Evolutionary conservation across 2,888 invertebrate genomes (phyloP).

Genomic region (Phyto melanocephala): DNA sequence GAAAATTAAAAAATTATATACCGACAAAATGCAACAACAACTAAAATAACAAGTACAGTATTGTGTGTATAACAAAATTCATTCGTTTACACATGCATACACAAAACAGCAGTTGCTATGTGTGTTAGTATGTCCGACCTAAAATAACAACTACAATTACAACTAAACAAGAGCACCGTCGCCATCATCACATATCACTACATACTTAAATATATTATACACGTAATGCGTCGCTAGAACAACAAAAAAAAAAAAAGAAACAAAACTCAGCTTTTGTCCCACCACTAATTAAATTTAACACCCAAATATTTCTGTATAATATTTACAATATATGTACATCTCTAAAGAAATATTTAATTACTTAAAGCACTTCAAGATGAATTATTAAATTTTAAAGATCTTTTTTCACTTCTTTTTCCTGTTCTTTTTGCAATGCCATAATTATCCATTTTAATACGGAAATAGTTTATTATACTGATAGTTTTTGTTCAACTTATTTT

Average conservation of each 20-base stretch:
- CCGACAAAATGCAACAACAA: not conserved
- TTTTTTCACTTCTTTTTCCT: not conserved
- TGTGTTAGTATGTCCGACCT: constrained; percentile 26
- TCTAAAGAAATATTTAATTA: not conserved
- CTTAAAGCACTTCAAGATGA: not conserved
- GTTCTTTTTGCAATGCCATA: not conserved
- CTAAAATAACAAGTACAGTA: not conserved
- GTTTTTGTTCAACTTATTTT: not conserved
- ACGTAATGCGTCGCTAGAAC: not conserved
- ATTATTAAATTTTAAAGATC: not conserved
- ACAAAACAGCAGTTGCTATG: constrained; percentile 21
- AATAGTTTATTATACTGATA: not conserved
- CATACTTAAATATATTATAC: not conserved
- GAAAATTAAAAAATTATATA: not conserved
- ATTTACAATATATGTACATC: no score
- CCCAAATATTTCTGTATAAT: no score
- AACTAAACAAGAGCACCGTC: not conserved
- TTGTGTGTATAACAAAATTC: constrained; percentile 34
- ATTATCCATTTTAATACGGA: not conserved
- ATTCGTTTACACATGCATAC: not conserved
- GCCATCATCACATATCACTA: not conserved
- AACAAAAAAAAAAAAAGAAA: not conserved
- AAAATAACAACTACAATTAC: constrained; percentile 13
- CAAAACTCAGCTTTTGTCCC: not conserved
- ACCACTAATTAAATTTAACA: no score